Percentiles rank a stretch among this genome's conserved stretches.
phyloP scores from a whole-genome alignment of 2,113 vertebrate species.

The Pontoporia blainvillei region DNA sequence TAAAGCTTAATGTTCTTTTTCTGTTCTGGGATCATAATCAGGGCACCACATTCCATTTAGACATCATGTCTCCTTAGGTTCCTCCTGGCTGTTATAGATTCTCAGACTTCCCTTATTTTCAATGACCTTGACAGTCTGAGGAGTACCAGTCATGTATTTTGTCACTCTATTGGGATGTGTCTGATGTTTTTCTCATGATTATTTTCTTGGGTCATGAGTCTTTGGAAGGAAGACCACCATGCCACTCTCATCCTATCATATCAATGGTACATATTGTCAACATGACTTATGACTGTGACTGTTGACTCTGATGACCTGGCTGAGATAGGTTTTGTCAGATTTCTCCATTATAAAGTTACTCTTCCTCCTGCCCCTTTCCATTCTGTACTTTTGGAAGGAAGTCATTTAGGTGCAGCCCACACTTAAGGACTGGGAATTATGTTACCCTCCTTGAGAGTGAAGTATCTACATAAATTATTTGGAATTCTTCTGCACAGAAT shows the following conservation, averaged over 20 bases:
- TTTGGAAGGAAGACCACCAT: neutral
- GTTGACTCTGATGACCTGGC: neutral
- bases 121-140: neutral
- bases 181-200: neutral
- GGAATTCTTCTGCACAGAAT: neutral
- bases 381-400: neutral
- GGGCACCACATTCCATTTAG: neutral
- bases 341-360: neutral
- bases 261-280: neutral
- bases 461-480: neutral
- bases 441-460: neutral
- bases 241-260: neutral
- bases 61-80: neutral
- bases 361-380: rapidly evolving
- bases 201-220: too few species aligned
- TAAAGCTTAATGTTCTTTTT: neutral
- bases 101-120: neutral
- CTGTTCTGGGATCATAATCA: neutral
- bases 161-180: neutral
- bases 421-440: neutral
- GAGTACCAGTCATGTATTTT: neutral
- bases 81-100: neutral
- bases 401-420: neutral
- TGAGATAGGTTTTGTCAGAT: neutral
- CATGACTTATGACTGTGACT: neutral